phyloP scores from a whole-genome alignment of 1,140 invertebrate species.

The Theocolax elegans region DNA sequence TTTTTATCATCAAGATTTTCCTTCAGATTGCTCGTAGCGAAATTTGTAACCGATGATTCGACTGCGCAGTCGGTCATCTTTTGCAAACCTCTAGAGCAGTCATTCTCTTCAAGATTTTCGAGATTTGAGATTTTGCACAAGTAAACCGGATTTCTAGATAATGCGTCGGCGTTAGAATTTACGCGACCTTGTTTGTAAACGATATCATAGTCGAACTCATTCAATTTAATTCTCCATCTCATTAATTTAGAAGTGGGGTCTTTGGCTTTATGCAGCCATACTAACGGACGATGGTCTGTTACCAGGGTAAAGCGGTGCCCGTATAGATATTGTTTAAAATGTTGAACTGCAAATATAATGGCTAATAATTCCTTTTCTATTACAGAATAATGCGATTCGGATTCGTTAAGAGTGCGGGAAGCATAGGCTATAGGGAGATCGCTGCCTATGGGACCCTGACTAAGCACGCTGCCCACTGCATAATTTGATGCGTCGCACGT shows the following conservation, averaged over 20 bases:
- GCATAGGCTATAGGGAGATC: constrained; percentile 50
- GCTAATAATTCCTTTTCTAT: no score
- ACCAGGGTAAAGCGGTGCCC: constrained; percentile 61
- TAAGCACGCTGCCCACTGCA: constrained; percentile 47
- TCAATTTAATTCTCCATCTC: constrained; percentile 7
- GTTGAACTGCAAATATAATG: no score
- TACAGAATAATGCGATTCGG: constrained; percentile 42
- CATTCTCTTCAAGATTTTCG: no score
- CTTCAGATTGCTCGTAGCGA: no score
- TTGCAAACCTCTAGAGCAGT: no score
- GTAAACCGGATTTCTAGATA: constrained; percentile 2
- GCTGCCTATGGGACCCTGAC: constrained; percentile 47
- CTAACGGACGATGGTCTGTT: constrained; percentile 63
- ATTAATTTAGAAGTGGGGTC: not conserved
- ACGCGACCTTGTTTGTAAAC: not conserved
- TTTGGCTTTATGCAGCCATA: not conserved
- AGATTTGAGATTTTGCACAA: no score
- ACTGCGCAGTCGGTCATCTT: no score
- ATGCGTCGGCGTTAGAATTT: not conserved
- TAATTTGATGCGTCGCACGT: constrained; percentile 54
- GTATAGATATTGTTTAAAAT: no score
- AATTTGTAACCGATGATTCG: no score
- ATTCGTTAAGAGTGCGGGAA: constrained; percentile 27
- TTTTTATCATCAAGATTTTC: no score
- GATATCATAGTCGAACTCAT: not conserved